Percentiles rank a stretch among this genome's conserved stretches.
Evolutionary conservation across 2,113 vertebrate genomes (phyloP).

Genomic region (Sakesphorus luctuosus): DNA sequence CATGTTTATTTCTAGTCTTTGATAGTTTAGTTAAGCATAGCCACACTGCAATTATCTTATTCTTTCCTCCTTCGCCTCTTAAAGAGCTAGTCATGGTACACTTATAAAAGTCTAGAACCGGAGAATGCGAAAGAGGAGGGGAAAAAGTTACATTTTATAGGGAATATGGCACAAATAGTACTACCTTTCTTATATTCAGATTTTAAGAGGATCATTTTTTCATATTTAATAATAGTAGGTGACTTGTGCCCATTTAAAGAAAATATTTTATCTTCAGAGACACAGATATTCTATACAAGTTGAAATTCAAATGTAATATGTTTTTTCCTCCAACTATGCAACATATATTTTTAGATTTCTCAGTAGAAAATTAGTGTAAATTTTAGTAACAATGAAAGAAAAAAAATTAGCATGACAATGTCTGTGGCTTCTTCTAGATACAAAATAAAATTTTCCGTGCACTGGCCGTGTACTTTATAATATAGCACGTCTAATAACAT

Average conservation of each 20-base stretch:
- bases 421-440: neutral
- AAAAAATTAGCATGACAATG: neutral
- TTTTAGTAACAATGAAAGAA: neutral
- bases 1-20: neutral
- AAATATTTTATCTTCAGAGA: neutral
- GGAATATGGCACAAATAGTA: neutral
- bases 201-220: neutral
- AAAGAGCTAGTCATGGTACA: neutral
- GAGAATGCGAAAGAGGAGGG: neutral
- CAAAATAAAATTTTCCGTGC: neutral
- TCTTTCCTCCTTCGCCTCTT: neutral
- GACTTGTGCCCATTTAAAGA: neutral
- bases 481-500: neutral
- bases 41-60: neutral
- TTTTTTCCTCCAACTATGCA: neutral
- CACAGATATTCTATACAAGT: neutral
- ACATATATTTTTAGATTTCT: neutral
- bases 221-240: neutral
- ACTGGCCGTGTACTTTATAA: neutral
- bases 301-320: neutral
- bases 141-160: fast-evolving
- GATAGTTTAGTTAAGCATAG: neutral
- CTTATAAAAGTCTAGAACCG: neutral
- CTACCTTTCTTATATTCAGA: neutral
- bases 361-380: neutral